Evolutionary conservation across 2,113 vertebrate genomes (phyloP).

Genomic region (Ceratotherium simum): DNA sequence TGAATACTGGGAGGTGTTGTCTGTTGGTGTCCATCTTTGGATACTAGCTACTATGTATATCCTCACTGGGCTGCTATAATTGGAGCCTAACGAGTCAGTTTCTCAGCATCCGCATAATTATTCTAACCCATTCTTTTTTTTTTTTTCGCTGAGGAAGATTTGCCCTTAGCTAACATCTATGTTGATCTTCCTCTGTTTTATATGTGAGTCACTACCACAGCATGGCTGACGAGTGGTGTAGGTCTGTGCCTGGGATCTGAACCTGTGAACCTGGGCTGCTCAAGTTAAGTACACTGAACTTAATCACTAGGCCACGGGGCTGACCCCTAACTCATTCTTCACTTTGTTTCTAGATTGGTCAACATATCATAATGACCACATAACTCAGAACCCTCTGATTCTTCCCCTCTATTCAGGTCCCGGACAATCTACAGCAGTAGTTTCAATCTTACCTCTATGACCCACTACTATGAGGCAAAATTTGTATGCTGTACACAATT

Average conservation of each 20-base stretch:
- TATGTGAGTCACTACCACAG: no score
- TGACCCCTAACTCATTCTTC: neutral
- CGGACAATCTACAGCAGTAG: neutral
- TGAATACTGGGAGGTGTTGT: neutral
- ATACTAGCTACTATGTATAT: neutral
- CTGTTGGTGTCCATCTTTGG: neutral
- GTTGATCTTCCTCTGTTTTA: no score
- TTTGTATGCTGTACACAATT: neutral
- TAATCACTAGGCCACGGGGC: no score
- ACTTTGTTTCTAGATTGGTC: neutral
- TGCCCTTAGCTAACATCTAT: no score
- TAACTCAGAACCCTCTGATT: neutral
- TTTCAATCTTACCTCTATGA: neutral
- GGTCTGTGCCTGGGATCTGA: no score
- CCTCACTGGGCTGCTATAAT: neutral
- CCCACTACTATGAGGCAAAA: neutral
- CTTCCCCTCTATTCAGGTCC: neutral
- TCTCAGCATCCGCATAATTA: neutral
- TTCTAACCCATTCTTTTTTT: neutral
- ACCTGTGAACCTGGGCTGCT: no score
- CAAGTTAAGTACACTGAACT: no score
- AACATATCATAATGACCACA: neutral
- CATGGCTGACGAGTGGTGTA: no score
- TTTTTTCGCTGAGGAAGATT: no score
- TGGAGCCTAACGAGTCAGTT: neutral